phyloP scores from a whole-genome alignment of 1,140 invertebrate species.

The Mylabris phalerata region DNA sequence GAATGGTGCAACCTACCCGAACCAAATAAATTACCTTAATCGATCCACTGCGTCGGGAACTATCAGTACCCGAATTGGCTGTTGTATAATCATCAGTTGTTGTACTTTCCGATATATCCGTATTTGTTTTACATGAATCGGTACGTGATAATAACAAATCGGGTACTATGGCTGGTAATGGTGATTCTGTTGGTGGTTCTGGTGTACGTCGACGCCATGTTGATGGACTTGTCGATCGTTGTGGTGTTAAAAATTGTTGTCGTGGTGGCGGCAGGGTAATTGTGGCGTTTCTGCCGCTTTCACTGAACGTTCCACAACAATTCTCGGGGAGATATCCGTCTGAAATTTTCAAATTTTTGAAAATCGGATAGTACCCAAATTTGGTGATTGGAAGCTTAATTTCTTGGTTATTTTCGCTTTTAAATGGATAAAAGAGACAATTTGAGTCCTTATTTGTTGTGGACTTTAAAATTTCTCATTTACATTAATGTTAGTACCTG shows the following conservation, averaged over 20 bases:
- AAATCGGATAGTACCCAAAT: not conserved
- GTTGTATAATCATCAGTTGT: slow-evolving; percentile 85
- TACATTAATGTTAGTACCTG: slow-evolving; percentile 36
- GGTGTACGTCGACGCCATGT: slow-evolving; percentile 24
- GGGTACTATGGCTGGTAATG: slow-evolving; percentile 35
- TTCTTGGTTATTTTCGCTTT: no score
- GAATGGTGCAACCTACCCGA: no score
- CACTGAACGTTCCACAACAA: slow-evolving; percentile 20
- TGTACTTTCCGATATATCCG: slow-evolving; percentile 74
- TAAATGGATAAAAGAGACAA: no score
- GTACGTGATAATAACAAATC: slow-evolving; percentile 50
- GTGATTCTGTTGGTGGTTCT: slow-evolving; percentile 28
- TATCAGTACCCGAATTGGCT: slow-evolving; percentile 65
- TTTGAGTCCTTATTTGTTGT: no score
- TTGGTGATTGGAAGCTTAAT: no score
- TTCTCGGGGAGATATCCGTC: slow-evolving; percentile 16
- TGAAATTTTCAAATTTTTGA: not conserved
- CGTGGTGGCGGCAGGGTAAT: slow-evolving; percentile 2
- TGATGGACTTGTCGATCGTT: slow-evolving; percentile 28
- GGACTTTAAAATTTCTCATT: no score
- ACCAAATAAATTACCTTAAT: slow-evolving; percentile 33
- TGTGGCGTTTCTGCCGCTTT: slow-evolving; percentile 9
- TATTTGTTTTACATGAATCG: slow-evolving; percentile 67
- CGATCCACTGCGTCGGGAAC: slow-evolving; percentile 45
- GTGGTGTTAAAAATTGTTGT: slow-evolving; percentile 21